Conservation (phyloP, 2,888 invertebrate genomes). For the Megalurothrips usitatus region DNA sequence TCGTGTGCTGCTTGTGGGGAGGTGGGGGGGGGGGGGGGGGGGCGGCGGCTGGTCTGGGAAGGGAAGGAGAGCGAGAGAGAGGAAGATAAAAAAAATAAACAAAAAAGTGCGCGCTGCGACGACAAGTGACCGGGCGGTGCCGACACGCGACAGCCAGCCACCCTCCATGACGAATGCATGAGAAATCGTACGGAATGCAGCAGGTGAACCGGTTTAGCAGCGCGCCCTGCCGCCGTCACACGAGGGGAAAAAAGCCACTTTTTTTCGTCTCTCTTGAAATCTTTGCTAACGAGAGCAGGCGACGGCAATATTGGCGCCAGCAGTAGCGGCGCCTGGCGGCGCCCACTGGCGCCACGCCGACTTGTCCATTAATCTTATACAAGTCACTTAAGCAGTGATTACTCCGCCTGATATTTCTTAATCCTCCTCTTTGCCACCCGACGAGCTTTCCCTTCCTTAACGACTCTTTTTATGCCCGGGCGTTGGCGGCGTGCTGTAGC, state of each 20-base stretch:
- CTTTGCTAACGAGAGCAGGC: background rate
- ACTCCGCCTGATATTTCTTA: constrained; percentile 25
- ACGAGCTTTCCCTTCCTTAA: constrained; percentile 13
- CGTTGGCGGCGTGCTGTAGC: background rate
- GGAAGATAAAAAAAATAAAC: background rate
- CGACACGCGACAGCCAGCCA: too few relatives aligned
- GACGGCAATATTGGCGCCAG: background rate
- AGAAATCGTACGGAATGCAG: too few relatives aligned
- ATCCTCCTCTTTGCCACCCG: constrained; percentile 12
- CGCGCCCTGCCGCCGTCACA: too few relatives aligned
- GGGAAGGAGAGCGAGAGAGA: background rate
- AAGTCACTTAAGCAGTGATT: constrained; percentile 26
- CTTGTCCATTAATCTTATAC: constrained; percentile 22
- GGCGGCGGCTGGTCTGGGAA: too few relatives aligned
- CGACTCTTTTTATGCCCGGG: constrained; percentile 15
- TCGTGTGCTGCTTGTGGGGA: too few relatives aligned
- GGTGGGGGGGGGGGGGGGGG: too few relatives aligned
- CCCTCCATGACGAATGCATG: too few relatives aligned
- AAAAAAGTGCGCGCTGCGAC: background rate
- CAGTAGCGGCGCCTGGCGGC: background rate
- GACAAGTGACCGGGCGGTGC: background rate
- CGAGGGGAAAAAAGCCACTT: too few relatives aligned
- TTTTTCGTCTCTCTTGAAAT: too few relatives aligned
- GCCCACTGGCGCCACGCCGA: background rate
- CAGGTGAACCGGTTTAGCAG: too few relatives aligned